A percentile compares a stretch with the other conserved stretches of the same genome.
These are phyloP conservation scores for Euzophera pinguis DNA, from an alignment of 2,888 invertebrate genomes.

Conservation along the genomic window DNA sequence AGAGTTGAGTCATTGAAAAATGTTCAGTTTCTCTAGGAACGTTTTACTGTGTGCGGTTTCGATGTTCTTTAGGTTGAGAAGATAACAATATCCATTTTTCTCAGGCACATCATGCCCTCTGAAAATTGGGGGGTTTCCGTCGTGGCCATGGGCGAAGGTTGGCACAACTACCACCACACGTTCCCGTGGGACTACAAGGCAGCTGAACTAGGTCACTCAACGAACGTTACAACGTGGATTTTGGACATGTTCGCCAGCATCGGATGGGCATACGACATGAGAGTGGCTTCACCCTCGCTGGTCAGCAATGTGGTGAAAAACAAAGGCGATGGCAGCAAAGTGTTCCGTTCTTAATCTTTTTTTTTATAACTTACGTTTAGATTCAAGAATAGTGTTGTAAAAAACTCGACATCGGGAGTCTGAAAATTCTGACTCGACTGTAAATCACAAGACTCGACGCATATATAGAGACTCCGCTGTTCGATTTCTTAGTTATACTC, in stretches of 20 bases:
- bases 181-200: conserved; percentile 97
- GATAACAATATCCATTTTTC: conserved; percentile 21
- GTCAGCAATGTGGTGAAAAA: conserved; percentile 72
- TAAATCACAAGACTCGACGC: no score
- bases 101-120: conserved; percentile 86
- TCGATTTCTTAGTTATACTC: no score
- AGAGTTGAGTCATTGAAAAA: no score
- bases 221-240: conserved; percentile 85
- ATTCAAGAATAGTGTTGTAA: no score
- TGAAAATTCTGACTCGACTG: no score
- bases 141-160: conserved; percentile 90
- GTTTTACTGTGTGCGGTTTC: no score
- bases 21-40: no score
- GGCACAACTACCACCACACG: conserved; percentile 96
- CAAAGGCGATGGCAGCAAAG: conserved; percentile 59
- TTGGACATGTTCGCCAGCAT: conserved; percentile 85
- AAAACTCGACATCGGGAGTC: no score
- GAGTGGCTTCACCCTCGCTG: conserved; percentile 80
- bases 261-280: conserved; percentile 89
- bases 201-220: conserved; percentile 87
- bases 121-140: conserved; percentile 88
- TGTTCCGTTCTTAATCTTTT: background rate
- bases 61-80: no score
- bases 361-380: no score
- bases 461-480: no score